These are phyloP conservation scores for Pandion haliaetus DNA, from an alignment of 2,113 vertebrate genomes.

Conservation along the genomic window DNA sequence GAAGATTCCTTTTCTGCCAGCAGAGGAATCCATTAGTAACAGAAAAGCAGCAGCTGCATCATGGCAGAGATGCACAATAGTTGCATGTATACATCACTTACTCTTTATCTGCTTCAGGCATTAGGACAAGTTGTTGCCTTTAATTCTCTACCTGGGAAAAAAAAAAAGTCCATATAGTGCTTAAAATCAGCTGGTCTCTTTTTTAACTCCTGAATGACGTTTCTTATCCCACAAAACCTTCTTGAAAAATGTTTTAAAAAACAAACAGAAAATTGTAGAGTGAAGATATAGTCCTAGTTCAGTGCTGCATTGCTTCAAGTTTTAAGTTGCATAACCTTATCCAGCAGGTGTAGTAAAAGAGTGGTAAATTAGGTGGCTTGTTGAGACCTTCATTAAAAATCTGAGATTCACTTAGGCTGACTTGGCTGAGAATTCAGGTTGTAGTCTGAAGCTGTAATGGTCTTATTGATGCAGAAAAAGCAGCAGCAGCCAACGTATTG, in stretches of 20 bases:
- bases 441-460: not conserved
- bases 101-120: not conserved
- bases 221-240: not conserved
- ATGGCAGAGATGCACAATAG: not conserved
- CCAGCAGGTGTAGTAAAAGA: not conserved
- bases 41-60: constrained; percentile 20
- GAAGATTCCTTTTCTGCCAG: not conserved
- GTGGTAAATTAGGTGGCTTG: not conserved
- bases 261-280: not conserved
- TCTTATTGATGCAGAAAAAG: not conserved
- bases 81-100: not conserved
- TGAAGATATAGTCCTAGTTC: not conserved
- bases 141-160: not conserved
- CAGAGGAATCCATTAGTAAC: not conserved
- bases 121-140: not conserved
- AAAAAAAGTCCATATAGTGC: not conserved
- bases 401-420: not conserved
- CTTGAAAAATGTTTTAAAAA: not conserved
- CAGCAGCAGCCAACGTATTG: not conserved
- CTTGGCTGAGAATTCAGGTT: not conserved
- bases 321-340: not conserved
- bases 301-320: not conserved
- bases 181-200: not conserved
- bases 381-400: not conserved
- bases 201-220: not conserved